A percentile compares a stretch with the other conserved stretches of the same genome.
These are phyloP conservation scores for Dryoscopus gambensis DNA, from an alignment of 2,113 vertebrate genomes.

Conservation along the genomic window DNA sequence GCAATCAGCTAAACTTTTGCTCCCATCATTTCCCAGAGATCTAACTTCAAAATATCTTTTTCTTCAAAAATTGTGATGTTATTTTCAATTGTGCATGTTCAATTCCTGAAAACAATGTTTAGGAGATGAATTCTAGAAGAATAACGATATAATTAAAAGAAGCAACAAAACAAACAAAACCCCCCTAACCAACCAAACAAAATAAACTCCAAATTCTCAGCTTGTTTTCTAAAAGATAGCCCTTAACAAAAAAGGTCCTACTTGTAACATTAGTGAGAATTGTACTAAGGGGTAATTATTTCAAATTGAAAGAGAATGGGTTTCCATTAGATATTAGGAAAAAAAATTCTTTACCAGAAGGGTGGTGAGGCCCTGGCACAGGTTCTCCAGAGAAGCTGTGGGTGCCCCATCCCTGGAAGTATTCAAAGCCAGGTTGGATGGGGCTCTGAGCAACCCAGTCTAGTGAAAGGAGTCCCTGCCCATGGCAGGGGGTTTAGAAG, in stretches of 20 bases:
- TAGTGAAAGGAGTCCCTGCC: accelerated
- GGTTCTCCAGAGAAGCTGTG: not conserved
- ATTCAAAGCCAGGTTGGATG: not conserved
- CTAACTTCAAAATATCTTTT: not conserved
- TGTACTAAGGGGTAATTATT: not conserved
- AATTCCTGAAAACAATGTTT: not conserved
- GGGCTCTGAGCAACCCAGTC: accelerated
- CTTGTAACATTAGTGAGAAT: not conserved
- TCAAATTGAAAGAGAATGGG: not conserved
- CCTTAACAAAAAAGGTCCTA: not conserved
- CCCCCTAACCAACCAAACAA: not conserved
- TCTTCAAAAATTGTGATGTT: not conserved
- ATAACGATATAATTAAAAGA: not conserved
- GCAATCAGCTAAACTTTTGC: not conserved
- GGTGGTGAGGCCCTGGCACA: not conserved
- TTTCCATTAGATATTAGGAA: not conserved
- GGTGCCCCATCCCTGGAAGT: not conserved
- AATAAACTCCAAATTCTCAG: not conserved
- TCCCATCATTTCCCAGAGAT: not conserved
- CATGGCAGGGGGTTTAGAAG: accelerated
- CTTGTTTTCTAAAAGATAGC: not conserved
- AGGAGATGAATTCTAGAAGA: not conserved
- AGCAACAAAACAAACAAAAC: not conserved
- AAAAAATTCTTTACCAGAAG: not conserved
- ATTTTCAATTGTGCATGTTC: not conserved